Evolutionary conservation across 2,797 vertebrate genomes (phyloP).

Genomic region (Parambassis ranga): DNA sequence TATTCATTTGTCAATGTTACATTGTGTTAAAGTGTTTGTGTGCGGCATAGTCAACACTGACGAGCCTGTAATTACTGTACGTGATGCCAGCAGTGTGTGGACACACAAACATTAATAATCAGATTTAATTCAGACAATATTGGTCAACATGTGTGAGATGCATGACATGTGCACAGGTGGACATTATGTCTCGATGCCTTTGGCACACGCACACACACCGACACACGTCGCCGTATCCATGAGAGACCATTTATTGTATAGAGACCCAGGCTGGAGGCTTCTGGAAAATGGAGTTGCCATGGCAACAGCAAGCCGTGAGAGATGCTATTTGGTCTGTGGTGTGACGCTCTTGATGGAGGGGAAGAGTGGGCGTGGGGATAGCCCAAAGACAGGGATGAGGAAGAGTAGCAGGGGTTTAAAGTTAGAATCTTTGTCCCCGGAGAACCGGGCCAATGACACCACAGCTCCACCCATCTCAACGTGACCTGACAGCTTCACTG

Average conservation of each 20-base stretch:
- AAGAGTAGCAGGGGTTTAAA: slow-evolving; percentile 30
- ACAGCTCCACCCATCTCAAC: slow-evolving; percentile 23
- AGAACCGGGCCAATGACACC: background rate
- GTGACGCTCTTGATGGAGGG: slow-evolving; percentile 62
- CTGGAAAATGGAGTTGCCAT: slow-evolving; percentile 82
- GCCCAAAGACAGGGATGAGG: slow-evolving; percentile 52
- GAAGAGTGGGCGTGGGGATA: slow-evolving; percentile 44
- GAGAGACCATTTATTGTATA: slow-evolving; percentile 74
- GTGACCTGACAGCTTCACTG: slow-evolving; percentile 12
- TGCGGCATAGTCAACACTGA: background rate
- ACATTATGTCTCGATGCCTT: slow-evolving; percentile 29
- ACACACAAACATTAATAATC: background rate
- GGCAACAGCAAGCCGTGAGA: slow-evolving; percentile 80
- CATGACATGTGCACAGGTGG: slow-evolving; percentile 24
- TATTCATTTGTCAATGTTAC: slow-evolving; percentile 55
- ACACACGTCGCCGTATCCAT: slow-evolving; percentile 57
- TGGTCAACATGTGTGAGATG: background rate
- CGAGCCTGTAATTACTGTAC: slow-evolving; percentile 1
- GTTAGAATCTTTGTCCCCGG: slow-evolving; percentile 34
- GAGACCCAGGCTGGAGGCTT: slow-evolving; percentile 74
- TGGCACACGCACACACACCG: slow-evolving; percentile 5
- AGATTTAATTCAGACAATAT: background rate
- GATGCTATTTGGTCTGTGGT: slow-evolving; percentile 71
- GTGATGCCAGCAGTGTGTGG: background rate
- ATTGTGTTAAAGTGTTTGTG: slow-evolving; percentile 31